Evolutionary conservation across 2,113 vertebrate genomes (phyloP).

Genomic region (Sitta europaea): DNA sequence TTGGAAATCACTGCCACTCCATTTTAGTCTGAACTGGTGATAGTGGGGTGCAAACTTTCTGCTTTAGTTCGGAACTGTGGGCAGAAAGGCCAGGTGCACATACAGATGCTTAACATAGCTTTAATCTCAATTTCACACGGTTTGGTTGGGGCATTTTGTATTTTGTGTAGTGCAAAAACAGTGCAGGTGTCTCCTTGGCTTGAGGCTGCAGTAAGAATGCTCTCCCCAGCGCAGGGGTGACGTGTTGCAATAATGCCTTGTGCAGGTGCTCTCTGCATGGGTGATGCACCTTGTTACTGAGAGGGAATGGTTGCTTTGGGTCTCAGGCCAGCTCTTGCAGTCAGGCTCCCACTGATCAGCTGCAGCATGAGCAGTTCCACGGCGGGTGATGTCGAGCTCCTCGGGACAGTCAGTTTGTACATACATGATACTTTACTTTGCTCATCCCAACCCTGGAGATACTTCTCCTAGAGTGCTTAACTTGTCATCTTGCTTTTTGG

Average conservation of each 20-base stretch:
- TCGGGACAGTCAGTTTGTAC: constrained; percentile 55
- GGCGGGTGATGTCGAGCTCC: not conserved
- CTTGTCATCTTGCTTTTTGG: constrained; percentile 57
- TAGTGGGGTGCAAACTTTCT: not conserved
- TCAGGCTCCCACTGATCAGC: constrained; percentile 2
- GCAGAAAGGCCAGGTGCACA: constrained; percentile 1
- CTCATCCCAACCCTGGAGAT: constrained; percentile 53
- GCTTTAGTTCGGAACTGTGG: not conserved
- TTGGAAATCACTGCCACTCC: constrained; percentile 62
- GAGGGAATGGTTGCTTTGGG: not conserved
- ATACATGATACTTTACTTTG: constrained; percentile 57
- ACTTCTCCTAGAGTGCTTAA: constrained; percentile 44
- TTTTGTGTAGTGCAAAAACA: not conserved
- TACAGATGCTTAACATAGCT: constrained; percentile 24
- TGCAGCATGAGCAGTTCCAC: constrained; percentile 16
- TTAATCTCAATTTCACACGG: constrained; percentile 21
- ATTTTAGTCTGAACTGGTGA: constrained; percentile 12
- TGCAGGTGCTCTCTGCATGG: not conserved
- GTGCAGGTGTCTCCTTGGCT: not conserved
- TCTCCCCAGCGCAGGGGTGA: not conserved
- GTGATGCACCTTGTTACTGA: constrained; percentile 10
- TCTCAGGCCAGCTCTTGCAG: not conserved
- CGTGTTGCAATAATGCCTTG: not conserved
- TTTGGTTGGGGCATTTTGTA: constrained; percentile 16
- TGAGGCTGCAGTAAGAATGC: not conserved